Evolutionary conservation across 2,797 vertebrate species (phyloP), one percentile per base, ranked within the genome.

Genomic region (Sandelia bainsii): DNA sequence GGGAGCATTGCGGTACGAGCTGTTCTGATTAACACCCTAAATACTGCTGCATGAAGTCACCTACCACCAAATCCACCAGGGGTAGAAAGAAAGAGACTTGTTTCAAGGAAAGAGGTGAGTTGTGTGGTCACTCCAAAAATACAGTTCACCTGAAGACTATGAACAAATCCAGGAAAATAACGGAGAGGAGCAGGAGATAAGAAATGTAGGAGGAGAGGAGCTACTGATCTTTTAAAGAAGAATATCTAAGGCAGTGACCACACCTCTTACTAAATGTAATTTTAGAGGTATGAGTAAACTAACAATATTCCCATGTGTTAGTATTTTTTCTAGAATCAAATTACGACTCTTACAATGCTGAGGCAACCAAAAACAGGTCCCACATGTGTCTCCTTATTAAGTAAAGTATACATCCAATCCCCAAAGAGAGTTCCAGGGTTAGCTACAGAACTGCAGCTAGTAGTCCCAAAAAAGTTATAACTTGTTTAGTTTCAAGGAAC

Each of bases 1-100:
- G 72, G 60, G 75, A 69, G 69, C n/a, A 11, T 40, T 6, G 19
- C 2, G 1, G 62, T 58, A 64, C 42, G 34, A 67, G 57, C 25
- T 79, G 81, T 82, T 86, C 83, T 59, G 69, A 76, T 62, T 29
- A 63, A 84, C 34, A 63, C 50, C 40, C 79, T 3, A 17, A 37
- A 13, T 48, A 51, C 58, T 23, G 53, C 46, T 46, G 61, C 12
- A 29, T 80, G 73, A 81, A 37, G 73, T 85, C 86, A 87, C 71
- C 48, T 0, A 54, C 54, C 25, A 12, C 48, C 44, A 34, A 73
- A 60, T 25, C 17, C 76, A 69, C 46, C 45, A 13, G 44, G 54
- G 62, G 49, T 14, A n/a, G 20, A 23, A 49, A 57, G 48, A 19
- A 9, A 34, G 10, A 11, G 12, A 25, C 9, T 2, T 22, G 5